Percentiles rank a stretch among this genome's conserved stretches.
Conservation (phyloP, 2,113 vertebrate genomes). For the Anolis sagrei region DNA sequence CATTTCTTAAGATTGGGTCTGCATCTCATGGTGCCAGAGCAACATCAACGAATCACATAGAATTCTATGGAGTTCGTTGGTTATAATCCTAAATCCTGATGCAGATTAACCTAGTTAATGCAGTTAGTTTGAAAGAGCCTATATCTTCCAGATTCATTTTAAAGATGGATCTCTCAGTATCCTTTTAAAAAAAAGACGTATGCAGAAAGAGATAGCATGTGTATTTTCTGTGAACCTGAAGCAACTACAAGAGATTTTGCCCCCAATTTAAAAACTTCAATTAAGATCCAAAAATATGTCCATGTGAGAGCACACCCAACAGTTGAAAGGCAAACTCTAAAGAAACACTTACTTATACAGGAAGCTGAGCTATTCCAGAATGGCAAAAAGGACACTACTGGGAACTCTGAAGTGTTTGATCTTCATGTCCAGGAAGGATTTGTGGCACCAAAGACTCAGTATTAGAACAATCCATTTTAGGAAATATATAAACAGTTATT, state of each 20-base stretch:
- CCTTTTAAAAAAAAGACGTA: background rate
- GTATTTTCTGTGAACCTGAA: background rate
- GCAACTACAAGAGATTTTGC: background rate
- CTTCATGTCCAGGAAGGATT: conserved; percentile 46
- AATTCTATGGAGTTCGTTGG: too few relatives aligned
- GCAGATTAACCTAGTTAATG: too few relatives aligned
- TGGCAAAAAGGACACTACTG: conserved; percentile 5
- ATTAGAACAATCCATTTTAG: conserved; percentile 39
- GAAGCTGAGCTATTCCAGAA: conserved; percentile 42
- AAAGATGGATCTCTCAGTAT: background rate
- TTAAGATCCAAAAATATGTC: background rate
- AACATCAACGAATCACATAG: too few relatives aligned
- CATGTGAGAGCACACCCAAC: background rate
- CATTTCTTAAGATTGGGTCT: too few relatives aligned
- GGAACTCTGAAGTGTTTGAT: conserved; percentile 18
- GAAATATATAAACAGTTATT: conserved; percentile 35
- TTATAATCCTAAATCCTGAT: too few relatives aligned
- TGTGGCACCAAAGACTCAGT: conserved; percentile 29
- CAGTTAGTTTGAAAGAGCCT: too few relatives aligned
- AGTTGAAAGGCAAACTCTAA: background rate
- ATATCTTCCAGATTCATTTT: background rate
- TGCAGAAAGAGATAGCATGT: background rate
- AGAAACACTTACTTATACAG: conserved; percentile 26
- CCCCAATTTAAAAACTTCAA: background rate
- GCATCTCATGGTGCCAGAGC: too few relatives aligned